Evolutionary conservation across 2,888 invertebrate species (phyloP).

Genomic region (Hedya salicella): DNA sequence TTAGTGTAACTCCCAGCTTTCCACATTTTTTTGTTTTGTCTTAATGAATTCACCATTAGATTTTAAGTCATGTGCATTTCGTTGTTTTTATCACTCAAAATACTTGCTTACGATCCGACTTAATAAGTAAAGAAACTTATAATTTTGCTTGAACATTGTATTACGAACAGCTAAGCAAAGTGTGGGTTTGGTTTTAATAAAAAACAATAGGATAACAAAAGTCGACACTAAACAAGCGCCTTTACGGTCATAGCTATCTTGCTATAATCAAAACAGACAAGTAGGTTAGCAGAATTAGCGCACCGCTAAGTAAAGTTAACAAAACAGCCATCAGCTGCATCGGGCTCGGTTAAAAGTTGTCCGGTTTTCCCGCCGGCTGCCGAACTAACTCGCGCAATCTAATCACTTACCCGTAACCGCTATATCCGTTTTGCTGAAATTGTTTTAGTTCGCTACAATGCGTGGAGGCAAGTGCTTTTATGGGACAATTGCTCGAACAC

Average conservation of each 20-base stretch:
- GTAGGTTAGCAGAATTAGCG: slow-evolving; percentile 10
- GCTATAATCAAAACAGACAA: slow-evolving; percentile 2
- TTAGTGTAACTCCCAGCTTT: no score
- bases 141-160: no score
- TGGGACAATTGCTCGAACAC: slow-evolving; percentile 16
- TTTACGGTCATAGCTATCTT: neutral
- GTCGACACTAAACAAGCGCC: neutral
- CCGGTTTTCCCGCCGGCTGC: slow-evolving; percentile 29
- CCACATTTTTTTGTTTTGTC: no score
- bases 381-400: slow-evolving; percentile 41
- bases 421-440: slow-evolving; percentile 44
- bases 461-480: slow-evolving; percentile 26
- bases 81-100: no score
- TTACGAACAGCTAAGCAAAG: no score
- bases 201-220: no score
- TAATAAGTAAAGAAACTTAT: no score
- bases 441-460: slow-evolving; percentile 43
- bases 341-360: slow-evolving; percentile 35
- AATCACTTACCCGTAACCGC: slow-evolving; percentile 43
- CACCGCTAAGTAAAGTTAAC: slow-evolving; percentile 30
- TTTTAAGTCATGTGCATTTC: no score
- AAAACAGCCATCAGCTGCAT: slow-evolving; percentile 20
- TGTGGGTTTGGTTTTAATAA: no score
- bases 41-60: no score
- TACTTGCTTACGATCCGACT: no score